Evolutionary conservation across 2,797 vertebrate genomes (phyloP).

Genomic region (Halcyon chelicuti): DNA sequence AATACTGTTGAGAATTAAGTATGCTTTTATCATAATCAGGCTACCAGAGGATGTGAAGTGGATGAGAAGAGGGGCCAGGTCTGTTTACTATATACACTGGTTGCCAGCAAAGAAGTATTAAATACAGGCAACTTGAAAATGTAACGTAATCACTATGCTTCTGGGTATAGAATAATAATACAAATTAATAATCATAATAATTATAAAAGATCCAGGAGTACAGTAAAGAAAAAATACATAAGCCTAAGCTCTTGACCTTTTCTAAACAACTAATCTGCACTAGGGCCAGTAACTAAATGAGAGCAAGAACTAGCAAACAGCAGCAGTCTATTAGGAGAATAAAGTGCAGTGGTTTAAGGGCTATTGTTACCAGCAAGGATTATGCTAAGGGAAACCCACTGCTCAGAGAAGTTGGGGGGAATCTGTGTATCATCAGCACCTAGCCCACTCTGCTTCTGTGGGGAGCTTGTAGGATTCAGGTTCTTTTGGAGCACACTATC

Average conservation of each 20-base stretch:
- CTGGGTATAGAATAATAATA: background rate
- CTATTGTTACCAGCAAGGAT: background rate
- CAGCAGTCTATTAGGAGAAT: background rate
- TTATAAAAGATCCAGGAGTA: background rate
- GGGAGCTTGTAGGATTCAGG: background rate
- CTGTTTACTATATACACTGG: background rate
- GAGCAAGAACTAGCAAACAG: background rate
- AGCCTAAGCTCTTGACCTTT: background rate
- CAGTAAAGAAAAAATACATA: background rate
- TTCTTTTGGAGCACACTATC: background rate
- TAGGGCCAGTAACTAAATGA: background rate
- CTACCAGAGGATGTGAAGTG: background rate
- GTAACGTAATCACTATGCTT: background rate
- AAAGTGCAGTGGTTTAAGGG: background rate
- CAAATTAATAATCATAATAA: background rate
- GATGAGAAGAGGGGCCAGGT: background rate
- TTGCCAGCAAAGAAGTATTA: background rate
- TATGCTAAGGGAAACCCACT: background rate
- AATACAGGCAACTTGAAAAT: background rate
- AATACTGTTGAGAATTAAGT: background rate
- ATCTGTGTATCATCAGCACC: background rate
- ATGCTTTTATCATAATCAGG: background rate
- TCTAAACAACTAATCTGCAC: background rate
- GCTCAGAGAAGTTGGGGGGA: background rate
- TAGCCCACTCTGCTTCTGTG: background rate